Evolutionary conservation across 2,113 vertebrate species (phyloP), one percentile per base, ranked within the genome.

Genomic region (Lepisosteus oculatus): DNA sequence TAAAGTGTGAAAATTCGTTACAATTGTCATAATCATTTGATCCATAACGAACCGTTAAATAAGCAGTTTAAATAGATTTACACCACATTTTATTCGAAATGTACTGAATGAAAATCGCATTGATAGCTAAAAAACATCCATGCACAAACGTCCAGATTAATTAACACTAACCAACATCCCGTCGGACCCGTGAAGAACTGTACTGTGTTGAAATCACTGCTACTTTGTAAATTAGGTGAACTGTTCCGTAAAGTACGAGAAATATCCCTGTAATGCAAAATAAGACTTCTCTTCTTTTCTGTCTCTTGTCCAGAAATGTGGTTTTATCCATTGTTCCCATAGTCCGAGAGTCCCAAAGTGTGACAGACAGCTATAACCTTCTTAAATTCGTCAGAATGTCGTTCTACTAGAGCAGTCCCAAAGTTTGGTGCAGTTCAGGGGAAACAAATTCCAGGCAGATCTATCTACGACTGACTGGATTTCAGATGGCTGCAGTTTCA

Each of bases 211-310:
- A 61, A 64, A 74, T 17, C 47, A 72, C 68, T 4, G 86, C 81
- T 15, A 75, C 77, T 17, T 70, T 79, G 57, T 83, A 90, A 3
- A 89, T 61, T 4, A 91, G 72, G n/a, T 88, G 85, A 3, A 90
- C 73, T 0, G 71, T 59, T 43, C 82, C 81, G 72, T 88, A 91
- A 51, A 91, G 74, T 75, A 89, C 80, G 64, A 89, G 69, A 0
- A 90, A 80, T 66, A 90, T 77, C 11, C 86, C 89, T 2, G 88
- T 17, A 71, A 92, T 83, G 55, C 85, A 84, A 51, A 90, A 83
- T 17, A 91, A 80, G 7, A 90, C 85, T 12, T 88, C 81, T 78
- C 71, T 84, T 4, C 90, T 86, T 66, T 45, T 72, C 9, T 74
- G 88, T 74, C 82, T 90, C 65, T 63, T 85, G 43, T 84, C 77